Conservation (phyloP, 1,140 invertebrate species). For the Drosophila serrata region DNA sequence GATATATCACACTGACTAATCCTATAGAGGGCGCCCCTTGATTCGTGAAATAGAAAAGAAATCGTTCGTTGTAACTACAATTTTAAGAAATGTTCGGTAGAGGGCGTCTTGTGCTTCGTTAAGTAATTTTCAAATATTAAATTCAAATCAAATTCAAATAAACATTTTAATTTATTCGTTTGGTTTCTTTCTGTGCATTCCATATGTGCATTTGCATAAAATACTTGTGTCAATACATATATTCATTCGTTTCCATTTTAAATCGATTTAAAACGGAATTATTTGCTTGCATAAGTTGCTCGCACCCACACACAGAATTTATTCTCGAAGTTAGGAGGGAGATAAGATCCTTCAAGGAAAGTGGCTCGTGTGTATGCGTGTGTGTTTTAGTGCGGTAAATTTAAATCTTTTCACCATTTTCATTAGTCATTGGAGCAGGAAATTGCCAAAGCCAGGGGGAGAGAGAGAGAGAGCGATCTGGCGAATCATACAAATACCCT, state of each 20-base stretch:
- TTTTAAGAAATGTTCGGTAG: not conserved
- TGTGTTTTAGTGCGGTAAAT: constrained; percentile 49
- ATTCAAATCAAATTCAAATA: not conserved
- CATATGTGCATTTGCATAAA: constrained; percentile 25
- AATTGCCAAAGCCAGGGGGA: constrained; percentile 53
- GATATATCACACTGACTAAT: no score
- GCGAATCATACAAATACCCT: constrained; percentile 53
- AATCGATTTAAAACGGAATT: constrained; percentile 71
- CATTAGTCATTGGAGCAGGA: constrained; percentile 72
- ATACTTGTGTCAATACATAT: constrained; percentile 12
- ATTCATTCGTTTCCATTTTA: constrained; percentile 51
- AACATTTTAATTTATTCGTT: not conserved
- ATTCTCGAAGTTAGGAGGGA: not conserved
- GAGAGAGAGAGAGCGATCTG: no score
- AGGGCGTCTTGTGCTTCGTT: not conserved
- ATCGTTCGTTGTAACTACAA: no score
- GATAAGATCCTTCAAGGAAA: constrained; percentile 38
- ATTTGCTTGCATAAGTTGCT: constrained; percentile 56
- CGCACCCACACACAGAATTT: constrained; percentile 18
- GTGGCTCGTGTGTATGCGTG: constrained; percentile 20
- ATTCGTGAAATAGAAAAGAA: no score
- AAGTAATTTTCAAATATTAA: not conserved
- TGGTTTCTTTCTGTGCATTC: constrained; percentile 4
- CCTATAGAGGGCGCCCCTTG: not conserved
- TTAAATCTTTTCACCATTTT: constrained; percentile 58